Evolutionary conservation across 2,797 vertebrate genomes (phyloP), one percentile per base, ranked within the genome.

Genomic region (Bucorvus abyssinicus): DNA sequence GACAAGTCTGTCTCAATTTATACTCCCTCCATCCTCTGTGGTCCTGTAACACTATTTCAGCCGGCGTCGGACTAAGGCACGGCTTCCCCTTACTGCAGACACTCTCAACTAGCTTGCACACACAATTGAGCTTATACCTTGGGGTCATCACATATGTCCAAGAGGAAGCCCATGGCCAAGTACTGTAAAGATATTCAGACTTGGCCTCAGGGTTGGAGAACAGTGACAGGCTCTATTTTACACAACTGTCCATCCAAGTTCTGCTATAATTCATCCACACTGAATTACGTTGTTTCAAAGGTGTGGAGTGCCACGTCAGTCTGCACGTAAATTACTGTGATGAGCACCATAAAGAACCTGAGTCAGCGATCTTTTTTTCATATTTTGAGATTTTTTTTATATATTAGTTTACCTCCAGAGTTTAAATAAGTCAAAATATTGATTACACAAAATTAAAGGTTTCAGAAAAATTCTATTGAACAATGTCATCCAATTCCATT

Each of bases 51-150:
- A 20, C 5, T 73, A 8, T 45, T 61, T 10, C 1, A 2, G 15
- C 9, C 49, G 20, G 3, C 1, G 0, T 0, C 59, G 45, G n/a
- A 13, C 9, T 34, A 30, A 45, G 7, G 16, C 6, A 68, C 19
- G 52, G 11, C 27, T 81, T 89, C 7, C 11, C 12, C 7, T 60
- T 32, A 14, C 36, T 76, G 24, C 14, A 69, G 45, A 64, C 11
- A 10, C 15, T 77, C 26, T 16, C 21, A 34, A 27, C 4, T 60
- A 52, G 76, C 7, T 8, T 11, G 2, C 6, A 27, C 4, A 14
- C 15, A 32, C 6, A 53, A 7, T 3, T n/a, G 5, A 0, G 0
- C 7, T 55, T 56, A 29, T 14, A 27, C 17, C 10, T 68, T 57
- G 19, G 14, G 6, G 9, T 59, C 29, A 68, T 26, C n/a, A 34